Evolutionary conservation across 2,888 invertebrate species (phyloP).

Genomic region (Leptinotarsa tumamoca): DNA sequence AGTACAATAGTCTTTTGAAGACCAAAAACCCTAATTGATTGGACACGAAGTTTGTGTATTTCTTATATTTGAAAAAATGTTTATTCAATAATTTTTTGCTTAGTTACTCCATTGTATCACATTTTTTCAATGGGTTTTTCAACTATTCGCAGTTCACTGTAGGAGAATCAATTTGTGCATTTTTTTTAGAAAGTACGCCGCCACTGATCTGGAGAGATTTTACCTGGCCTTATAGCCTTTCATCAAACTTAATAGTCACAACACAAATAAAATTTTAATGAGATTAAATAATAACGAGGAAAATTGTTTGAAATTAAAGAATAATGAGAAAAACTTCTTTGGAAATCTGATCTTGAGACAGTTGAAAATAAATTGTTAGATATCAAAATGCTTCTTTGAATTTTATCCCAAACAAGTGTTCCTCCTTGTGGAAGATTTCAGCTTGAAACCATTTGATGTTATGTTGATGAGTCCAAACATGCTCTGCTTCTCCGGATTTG

Average conservation of each 20-base stretch:
- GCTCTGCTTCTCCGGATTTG: too few relatives aligned
- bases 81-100: too few relatives aligned
- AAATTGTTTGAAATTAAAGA: slow-evolving; percentile 3
- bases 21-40: too few relatives aligned
- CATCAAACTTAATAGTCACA: slow-evolving; percentile 36
- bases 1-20: too few relatives aligned
- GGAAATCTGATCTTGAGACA: not conserved
- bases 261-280: slow-evolving; percentile 32
- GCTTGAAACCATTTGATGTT: too few relatives aligned
- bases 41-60: too few relatives aligned
- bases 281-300: slow-evolving; percentile 22
- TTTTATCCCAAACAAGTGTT: too few relatives aligned
- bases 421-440: too few relatives aligned
- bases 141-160: not conserved
- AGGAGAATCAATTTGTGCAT: not conserved
- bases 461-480: too few relatives aligned
- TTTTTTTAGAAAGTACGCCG: slow-evolving; percentile 11
- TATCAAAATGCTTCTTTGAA: too few relatives aligned
- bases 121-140: not conserved
- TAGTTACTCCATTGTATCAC: too few relatives aligned
- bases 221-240: slow-evolving; percentile 31
- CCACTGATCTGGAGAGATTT: slow-evolving; percentile 30
- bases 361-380: not conserved
- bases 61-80: too few relatives aligned
- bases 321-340: slow-evolving; percentile 8